These are phyloP conservation scores for Eupithecia insigniata DNA, from an alignment of 2,888 invertebrate genomes.

Conservation along the genomic window DNA sequence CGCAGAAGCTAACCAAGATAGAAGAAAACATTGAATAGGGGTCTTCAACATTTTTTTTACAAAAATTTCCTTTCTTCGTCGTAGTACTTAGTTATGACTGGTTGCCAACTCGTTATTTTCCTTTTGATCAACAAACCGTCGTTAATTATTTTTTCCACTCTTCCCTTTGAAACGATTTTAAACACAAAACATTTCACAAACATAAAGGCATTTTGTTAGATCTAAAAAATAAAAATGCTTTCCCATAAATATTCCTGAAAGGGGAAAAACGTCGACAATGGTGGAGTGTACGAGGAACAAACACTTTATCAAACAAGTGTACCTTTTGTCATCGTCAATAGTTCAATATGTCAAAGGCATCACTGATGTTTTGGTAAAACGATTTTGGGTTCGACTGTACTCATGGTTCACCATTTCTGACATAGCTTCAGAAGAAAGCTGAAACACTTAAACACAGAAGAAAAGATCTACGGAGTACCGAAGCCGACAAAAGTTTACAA, in stretches of 20 bases:
- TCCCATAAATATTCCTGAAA: constrained; percentile 10
- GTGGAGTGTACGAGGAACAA: background rate
- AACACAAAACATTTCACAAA: constrained; percentile 9
- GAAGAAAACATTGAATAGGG: background rate
- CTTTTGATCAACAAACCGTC: background rate
- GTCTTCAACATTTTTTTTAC: background rate
- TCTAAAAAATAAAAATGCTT: constrained; percentile 9
- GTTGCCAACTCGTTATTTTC: background rate
- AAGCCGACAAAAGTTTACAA: background rate
- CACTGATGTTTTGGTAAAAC: constrained; percentile 35
- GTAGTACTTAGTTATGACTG: background rate
- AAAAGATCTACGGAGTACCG: background rate
- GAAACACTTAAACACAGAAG: background rate
- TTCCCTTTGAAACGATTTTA: background rate
- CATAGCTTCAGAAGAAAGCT: constrained; percentile 9
- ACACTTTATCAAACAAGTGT: constrained; percentile 40
- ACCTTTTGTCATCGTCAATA: constrained; percentile 41
- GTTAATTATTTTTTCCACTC: background rate
- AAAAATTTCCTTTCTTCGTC: background rate
- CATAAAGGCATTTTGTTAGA: constrained; percentile 10
- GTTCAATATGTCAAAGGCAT: constrained; percentile 45
- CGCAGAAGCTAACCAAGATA: background rate
- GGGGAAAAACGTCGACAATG: constrained; percentile 6
- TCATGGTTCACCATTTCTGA: constrained; percentile 36
- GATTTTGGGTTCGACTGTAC: constrained; percentile 43